phyloP scores from a whole-genome alignment of 2,113 vertebrate genomes.

The Rallus limicola region DNA sequence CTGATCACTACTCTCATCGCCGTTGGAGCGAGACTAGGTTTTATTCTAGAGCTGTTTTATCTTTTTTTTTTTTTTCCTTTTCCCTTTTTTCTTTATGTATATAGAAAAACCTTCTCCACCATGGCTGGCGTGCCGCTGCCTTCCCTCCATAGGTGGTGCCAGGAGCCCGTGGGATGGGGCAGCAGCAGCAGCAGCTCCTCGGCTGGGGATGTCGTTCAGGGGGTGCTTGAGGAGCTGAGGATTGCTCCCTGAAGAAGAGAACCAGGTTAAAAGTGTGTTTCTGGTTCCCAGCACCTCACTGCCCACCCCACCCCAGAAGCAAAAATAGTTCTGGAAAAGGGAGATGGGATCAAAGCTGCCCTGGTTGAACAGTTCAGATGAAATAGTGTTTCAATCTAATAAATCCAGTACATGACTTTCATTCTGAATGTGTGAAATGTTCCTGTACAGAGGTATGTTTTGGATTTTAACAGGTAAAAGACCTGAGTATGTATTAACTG shows the following conservation, averaged over 20 bases:
- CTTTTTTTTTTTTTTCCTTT: no score
- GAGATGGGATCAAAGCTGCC: neutral
- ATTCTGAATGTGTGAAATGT: neutral
- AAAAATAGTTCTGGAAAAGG: neutral
- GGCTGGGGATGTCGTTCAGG: rapidly evolving
- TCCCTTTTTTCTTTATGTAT: neutral
- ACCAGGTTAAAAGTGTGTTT: neutral
- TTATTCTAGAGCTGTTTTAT: neutral
- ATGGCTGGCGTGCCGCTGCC: neutral
- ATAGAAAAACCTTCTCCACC: no score
- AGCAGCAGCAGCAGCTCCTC: neutral
- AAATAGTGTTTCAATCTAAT: neutral
- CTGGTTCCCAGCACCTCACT: neutral
- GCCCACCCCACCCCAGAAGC: neutral
- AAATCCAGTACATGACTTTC: neutral
- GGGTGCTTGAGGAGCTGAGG: neutral
- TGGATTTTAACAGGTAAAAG: neutral
- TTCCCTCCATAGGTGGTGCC: neutral
- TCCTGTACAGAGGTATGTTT: neutral
- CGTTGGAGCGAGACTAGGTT: neutral
- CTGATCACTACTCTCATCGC: no score
- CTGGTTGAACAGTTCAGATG: neutral
- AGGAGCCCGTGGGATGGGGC: no score
- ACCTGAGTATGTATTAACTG: neutral
- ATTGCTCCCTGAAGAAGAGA: neutral